Conservation (phyloP, 2,888 invertebrate genomes). For the Incurvaria masculella region DNA sequence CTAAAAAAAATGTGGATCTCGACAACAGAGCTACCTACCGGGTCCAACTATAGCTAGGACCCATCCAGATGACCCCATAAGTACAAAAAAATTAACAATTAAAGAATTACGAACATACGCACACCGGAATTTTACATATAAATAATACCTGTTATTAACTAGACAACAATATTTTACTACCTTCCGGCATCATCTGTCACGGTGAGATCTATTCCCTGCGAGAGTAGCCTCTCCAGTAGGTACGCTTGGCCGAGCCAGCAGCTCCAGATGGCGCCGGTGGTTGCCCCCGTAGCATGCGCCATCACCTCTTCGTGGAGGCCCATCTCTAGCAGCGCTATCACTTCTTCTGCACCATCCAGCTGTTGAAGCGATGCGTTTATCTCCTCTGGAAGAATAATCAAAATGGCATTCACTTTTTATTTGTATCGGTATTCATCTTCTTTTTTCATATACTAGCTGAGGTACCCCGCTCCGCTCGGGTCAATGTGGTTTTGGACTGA, state of each 20-base stretch:
- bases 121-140: too few relatives aligned
- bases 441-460: too few relatives aligned
- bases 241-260: constrained; percentile 59
- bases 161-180: too few relatives aligned
- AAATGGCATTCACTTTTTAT: constrained; percentile 5
- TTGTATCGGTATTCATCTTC: neutral
- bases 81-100: too few relatives aligned
- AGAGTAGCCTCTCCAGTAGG: constrained; percentile 51
- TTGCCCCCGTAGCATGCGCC: constrained; percentile 30
- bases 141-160: too few relatives aligned
- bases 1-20: too few relatives aligned
- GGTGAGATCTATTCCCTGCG: constrained; percentile 60
- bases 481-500: too few relatives aligned
- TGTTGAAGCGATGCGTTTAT: constrained; percentile 34
- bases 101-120: too few relatives aligned
- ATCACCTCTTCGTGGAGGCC: constrained; percentile 46
- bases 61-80: too few relatives aligned
- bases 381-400: constrained; percentile 31
- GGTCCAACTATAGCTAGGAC: too few relatives aligned
- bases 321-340: constrained; percentile 35
- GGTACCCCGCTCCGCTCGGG: too few relatives aligned
- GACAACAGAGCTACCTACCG: too few relatives aligned
- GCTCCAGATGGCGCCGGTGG: constrained; percentile 58
- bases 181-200: constrained; percentile 65
- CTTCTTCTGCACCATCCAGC: constrained; percentile 45